Evolutionary conservation across 1,140 invertebrate genomes (phyloP), one percentile per base, ranked within the genome.

Genomic region (Stenopsyche tienmushanensis): DNA sequence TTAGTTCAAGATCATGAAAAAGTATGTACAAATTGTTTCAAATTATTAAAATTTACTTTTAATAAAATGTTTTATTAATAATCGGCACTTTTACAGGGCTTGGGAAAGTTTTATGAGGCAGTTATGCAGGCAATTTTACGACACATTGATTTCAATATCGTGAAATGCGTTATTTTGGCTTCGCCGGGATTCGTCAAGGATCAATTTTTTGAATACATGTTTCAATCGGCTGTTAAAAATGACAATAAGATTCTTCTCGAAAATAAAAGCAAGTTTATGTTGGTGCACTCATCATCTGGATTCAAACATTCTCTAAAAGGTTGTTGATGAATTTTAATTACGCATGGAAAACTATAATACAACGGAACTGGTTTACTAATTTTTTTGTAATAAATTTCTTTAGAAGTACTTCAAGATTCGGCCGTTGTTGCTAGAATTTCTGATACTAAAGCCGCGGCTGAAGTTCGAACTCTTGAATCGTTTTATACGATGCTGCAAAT

Each of bases 171-270:
- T 34, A 83, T 99, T 5, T 79, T 99, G 29, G 98, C 96, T 13
- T 98, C 96, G 72, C 97, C 97, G 15, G 98, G 97, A n/a, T 99
- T 99, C 84, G 92, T 99, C 0, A 93, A 93, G 73, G 97, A 99
- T 76, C 95, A 98, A 75, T 99, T 98, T 79, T 91, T 89, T 80
- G 92, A 97, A 59, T 98, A 97, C 73, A 91, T 99, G 88, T 86
- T 94, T 70, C 86, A 94, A 75, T 89, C 93, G 78, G 95, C 96
- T 0, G 79, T 92, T 0, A 97, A 97, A 80, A 85, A 85, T 41
- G 97, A 98, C 74, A 94, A 90, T 73, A 98, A 97, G 82, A 50
- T 83, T 3, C 78, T 98, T 1, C 74, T 96, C 63, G 96, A 99
- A 68, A 98, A 99, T 78, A 98, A 93, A 78, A 85, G 89, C 44